Base-by-base conservation (phyloP, 2,888 invertebrate genomes). In the Apocheima hispidaria region DNA sequence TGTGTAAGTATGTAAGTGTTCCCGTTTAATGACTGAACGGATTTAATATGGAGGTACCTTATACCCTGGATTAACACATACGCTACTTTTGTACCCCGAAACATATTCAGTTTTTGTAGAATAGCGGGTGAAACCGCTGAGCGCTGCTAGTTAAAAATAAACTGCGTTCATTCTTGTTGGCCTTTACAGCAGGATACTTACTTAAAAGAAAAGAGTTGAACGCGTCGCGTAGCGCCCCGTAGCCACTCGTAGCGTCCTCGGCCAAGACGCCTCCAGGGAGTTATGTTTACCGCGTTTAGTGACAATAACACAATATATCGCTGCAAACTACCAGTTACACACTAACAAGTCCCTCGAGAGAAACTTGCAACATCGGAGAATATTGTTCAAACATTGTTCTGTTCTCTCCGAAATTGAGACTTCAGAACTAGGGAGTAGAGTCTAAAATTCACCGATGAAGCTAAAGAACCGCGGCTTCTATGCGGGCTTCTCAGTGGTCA, bases 331-430 rank as follows among this genome's bases (percentile, higher is more conserved):
- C 72, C 71, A 74, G 75, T 74, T 79, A 80, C 75, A 76, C 77
- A 63, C 70, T 83, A 84, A 85, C 84, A 82, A 82, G 84, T 78
- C 86, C 73, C 78, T 5, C 2, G 79, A 73, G 85, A 78, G 21
- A 12, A 2, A 61, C 14, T 20, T 20, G 21, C n/a, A 2, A 49
- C 49, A 23, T 18, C 18, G 26, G 36, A 54, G 58, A 38, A 59
- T 52, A 53, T 41, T 61, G 63, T 63, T 61, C 53, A 49, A 44
- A 60, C 51, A 49, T 6, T 10, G 6, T 18, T 10, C 12, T 21
- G 7, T 35, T 36, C 1, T 40, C 16, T 0, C 28, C 26, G 10
- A 54, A 10, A 36, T n/a, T 38, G 21, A 2, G 14, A 7, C 23
- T 21, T 54, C 36, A 21, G 1, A 5, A 1, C 0, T 18, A 3